Evolutionary conservation across 1,140 invertebrate species (phyloP).

Genomic region (Neotoxoptera formosana): DNA sequence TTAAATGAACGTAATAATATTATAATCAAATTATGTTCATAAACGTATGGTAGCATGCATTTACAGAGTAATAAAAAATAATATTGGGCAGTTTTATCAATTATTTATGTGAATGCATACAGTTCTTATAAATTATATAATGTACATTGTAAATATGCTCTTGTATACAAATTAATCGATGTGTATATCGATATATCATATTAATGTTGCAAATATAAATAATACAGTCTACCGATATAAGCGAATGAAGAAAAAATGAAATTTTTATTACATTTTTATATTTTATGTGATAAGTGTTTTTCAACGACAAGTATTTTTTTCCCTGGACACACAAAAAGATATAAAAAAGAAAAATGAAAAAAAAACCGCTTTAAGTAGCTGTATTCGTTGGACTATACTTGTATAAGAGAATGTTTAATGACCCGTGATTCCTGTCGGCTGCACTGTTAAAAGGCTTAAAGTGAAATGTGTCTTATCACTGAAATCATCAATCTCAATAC

Average conservation of each 20-base stretch:
- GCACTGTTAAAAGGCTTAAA: slow-evolving; percentile 54
- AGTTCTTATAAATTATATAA: not conserved
- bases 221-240: not conserved
- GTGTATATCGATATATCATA: slow-evolving; percentile 4
- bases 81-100: not conserved
- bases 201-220: not conserved
- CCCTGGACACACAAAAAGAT: slow-evolving; percentile 5
- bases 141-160: not conserved
- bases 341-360: slow-evolving; percentile 39
- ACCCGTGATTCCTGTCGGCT: slow-evolving; percentile 50
- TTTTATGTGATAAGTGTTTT: slow-evolving; percentile 45
- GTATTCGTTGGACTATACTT: slow-evolving; percentile 23
- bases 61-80: not conserved
- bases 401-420: slow-evolving; percentile 54
- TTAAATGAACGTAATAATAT: not conserved
- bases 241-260: not conserved
- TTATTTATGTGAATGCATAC: not conserved
- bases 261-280: slow-evolving; percentile 9
- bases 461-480: slow-evolving; percentile 54
- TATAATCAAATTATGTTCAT: not conserved
- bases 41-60: not conserved
- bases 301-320: slow-evolving; percentile 34
- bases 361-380: slow-evolving; percentile 48
- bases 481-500: slow-evolving; percentile 57
- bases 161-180: not conserved